Conservation (phyloP, 2,797 vertebrate genomes). For the Kryptolebias ocellatus region DNA sequence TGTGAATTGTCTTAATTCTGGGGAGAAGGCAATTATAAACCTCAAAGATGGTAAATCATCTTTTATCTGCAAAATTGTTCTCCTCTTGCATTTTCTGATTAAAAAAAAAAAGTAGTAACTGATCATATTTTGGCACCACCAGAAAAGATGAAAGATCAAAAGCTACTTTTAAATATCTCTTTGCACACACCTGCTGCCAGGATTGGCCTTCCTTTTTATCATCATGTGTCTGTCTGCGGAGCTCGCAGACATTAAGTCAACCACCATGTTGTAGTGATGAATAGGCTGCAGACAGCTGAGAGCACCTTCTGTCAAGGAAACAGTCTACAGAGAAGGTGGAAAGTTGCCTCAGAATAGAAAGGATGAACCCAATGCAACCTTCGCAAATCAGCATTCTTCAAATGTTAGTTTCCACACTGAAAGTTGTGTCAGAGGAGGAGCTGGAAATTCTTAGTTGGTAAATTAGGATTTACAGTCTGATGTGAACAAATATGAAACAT, state of each 20-base stretch:
- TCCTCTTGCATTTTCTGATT: not conserved
- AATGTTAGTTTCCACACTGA: conserved; percentile 24
- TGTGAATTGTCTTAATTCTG: no score
- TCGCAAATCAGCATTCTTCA: conserved; percentile 47
- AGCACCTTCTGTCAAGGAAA: conserved; percentile 69
- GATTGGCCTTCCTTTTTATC: conserved; percentile 49
- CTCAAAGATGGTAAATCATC: not conserved
- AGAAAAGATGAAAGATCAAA: conserved; percentile 45
- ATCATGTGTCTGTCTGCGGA: conserved; percentile 40
- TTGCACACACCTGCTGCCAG: conserved; percentile 31
- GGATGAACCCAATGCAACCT: conserved; percentile 34
- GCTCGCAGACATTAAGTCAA: conserved; percentile 63
- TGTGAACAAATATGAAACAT: no score
- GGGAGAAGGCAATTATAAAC: not conserved
- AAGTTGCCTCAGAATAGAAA: conserved; percentile 49
- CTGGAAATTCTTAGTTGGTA: conserved; percentile 1
- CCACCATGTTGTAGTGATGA: conserved; percentile 61
- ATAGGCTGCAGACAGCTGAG: conserved; percentile 71
- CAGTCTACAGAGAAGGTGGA: conserved; percentile 39
- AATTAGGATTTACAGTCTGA: no score
- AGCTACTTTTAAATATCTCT: conserved; percentile 17
- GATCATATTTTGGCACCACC: conserved; percentile 24
- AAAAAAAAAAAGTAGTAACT: conserved; percentile 23
- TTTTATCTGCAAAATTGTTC: conserved; percentile 2
- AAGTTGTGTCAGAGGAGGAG: conserved; percentile 13